Evolutionary conservation across 2,113 vertebrate species (phyloP).

Genomic region (Scophthalmus maximus): DNA sequence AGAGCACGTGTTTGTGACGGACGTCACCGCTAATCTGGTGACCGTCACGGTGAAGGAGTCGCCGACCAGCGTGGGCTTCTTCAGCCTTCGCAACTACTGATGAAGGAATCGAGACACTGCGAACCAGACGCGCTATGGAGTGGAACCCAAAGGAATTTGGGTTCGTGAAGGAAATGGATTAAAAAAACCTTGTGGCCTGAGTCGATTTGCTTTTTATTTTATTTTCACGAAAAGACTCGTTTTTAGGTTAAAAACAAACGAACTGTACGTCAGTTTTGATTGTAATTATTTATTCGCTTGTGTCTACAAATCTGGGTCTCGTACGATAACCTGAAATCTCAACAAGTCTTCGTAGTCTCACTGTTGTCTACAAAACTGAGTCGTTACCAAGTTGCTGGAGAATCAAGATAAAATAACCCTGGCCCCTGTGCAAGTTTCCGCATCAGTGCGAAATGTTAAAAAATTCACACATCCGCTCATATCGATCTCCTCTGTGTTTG

Average conservation of each 20-base stretch:
- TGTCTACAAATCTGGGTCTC: conserved; percentile 5
- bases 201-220: conserved; percentile 11
- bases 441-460: background rate
- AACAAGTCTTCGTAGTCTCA: too few relatives aligned
- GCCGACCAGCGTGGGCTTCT: conserved; percentile 97
- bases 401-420: too few relatives aligned
- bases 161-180: background rate
- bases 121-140: background rate
- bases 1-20: conserved; percentile 97
- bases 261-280: conserved; percentile 3
- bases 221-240: conserved; percentile 19
- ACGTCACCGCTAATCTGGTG: conserved; percentile 96
- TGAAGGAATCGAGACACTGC: background rate
- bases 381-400: too few relatives aligned
- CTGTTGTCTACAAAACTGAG: background rate
- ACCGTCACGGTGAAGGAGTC: conserved; percentile 98
- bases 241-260: conserved; percentile 17
- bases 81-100: conserved; percentile 94
- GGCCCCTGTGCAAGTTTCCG: too few relatives aligned
- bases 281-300: conserved; percentile 61
- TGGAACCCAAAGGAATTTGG: background rate
- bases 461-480: background rate
- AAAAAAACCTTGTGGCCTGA: background rate
- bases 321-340: background rate
- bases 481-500: background rate